Percentiles rank a stretch among this genome's conserved stretches.
Evolutionary conservation across 2,113 vertebrate genomes (phyloP).

Genomic region (Spilogale gracilis): DNA sequence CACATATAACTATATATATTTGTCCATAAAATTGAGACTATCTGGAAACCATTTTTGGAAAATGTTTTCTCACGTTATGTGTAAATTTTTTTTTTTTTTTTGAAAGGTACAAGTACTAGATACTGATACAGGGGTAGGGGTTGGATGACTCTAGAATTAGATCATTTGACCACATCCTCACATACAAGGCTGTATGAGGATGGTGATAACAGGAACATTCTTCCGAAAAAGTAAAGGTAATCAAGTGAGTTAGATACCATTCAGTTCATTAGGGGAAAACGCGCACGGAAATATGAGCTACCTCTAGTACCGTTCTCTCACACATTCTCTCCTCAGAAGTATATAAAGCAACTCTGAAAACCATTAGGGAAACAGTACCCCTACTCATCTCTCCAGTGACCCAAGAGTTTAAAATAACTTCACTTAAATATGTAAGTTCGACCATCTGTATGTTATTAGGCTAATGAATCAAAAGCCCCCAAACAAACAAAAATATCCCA

Average conservation of each 20-base stretch:
- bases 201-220: neutral
- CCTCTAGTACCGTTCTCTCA: neutral
- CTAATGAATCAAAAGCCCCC: neutral
- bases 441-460: neutral
- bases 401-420: slow-evolving; percentile 34
- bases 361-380: neutral
- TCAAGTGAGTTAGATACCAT: neutral
- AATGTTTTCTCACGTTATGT: neutral
- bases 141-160: neutral
- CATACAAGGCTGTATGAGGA: neutral
- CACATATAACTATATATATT: neutral
- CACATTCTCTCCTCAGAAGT: neutral
- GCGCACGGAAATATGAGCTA: slow-evolving; percentile 13
- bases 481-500: slow-evolving; percentile 46
- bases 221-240: slow-evolving; percentile 43
- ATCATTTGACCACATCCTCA: neutral
- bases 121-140: neutral
- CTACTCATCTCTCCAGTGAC: slow-evolving; percentile 29
- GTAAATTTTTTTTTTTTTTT: neutral
- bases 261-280: slow-evolving; percentile 15
- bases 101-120: neutral
- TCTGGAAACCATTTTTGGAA: slow-evolving; percentile 22
- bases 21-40: neutral
- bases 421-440: neutral
- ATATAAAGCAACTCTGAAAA: slow-evolving; percentile 45